Percentiles rank a stretch among this genome's conserved stretches.
Conservation (phyloP, 2,888 invertebrate species). For the Diarsia rubi region DNA sequence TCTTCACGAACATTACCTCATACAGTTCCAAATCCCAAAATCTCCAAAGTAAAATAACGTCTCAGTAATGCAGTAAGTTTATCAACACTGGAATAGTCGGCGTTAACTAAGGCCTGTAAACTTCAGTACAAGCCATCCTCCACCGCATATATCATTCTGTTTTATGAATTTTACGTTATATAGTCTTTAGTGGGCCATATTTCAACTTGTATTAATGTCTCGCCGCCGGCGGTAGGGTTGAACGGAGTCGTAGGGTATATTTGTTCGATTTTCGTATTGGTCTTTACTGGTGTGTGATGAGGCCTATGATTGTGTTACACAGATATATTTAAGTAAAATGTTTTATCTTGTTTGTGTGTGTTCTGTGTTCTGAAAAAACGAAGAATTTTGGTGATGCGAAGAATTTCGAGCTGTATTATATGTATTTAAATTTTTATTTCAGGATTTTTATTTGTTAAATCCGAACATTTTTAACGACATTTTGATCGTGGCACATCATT, state of each 20-base stretch:
- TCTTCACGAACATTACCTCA: not conserved
- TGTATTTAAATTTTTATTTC: not conserved
- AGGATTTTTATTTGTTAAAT: not conserved
- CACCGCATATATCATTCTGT: slow-evolving; percentile 86
- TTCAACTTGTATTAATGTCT: slow-evolving; percentile 87
- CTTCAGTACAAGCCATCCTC: slow-evolving; percentile 75
- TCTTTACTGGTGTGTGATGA: not conserved
- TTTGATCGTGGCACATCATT: not conserved
- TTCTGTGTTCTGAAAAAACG: not conserved
- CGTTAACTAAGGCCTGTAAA: slow-evolving; percentile 67
- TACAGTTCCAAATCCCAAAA: not conserved
- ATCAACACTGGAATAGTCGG: slow-evolving; percentile 58
- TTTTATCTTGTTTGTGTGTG: not conserved
- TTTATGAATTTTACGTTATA: slow-evolving; percentile 90
- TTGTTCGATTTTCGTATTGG: slow-evolving; percentile 46
- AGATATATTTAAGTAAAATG: not conserved
- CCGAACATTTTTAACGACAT: not conserved
- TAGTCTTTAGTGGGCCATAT: slow-evolving; percentile 89
- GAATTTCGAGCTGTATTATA: too few relatives aligned
- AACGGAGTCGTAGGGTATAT: slow-evolving; percentile 60
- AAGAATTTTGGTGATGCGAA: not conserved
- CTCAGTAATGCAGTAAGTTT: slow-evolving; percentile 48
- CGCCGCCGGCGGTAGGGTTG: slow-evolving; percentile 80
- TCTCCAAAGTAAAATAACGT: slow-evolving; percentile 14
- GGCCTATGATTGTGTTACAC: not conserved